These are phyloP conservation scores for Silurus lanzhouensis DNA, from an alignment of 2,797 vertebrate genomes.

Conservation along the genomic window DNA sequence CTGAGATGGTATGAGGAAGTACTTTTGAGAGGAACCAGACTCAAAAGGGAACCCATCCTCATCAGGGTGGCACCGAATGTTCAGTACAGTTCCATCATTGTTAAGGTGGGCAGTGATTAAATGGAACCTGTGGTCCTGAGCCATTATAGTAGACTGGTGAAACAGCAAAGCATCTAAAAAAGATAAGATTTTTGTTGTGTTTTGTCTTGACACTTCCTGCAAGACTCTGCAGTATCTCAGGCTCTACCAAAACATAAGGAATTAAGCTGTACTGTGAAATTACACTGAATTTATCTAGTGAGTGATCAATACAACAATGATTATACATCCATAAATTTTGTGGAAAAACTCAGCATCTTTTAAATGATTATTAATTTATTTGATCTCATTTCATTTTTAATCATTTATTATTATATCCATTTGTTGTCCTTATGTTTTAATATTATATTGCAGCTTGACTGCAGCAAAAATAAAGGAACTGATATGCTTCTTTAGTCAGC, in stretches of 20 bases:
- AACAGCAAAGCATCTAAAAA: neutral
- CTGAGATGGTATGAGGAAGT: too few species aligned
- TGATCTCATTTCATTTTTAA: neutral
- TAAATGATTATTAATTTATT: neutral
- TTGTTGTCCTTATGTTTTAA: neutral
- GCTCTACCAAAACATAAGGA: neutral
- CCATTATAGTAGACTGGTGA: too few species aligned
- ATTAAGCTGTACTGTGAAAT: neutral
- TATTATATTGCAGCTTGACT: neutral
- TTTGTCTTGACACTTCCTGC: neutral
- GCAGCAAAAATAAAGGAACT: neutral
- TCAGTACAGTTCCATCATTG: too few species aligned
- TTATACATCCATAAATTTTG: neutral
- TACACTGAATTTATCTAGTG: neutral
- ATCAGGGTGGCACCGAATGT: too few species aligned
- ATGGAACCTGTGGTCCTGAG: too few species aligned
- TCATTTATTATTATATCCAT: neutral
- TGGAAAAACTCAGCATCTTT: neutral
- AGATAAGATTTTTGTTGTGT: neutral
- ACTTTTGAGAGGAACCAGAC: too few species aligned
- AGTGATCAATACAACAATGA: neutral
- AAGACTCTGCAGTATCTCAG: neutral
- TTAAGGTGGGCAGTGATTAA: too few species aligned
- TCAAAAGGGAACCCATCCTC: too few species aligned
- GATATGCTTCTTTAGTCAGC: neutral